Evolutionary conservation across 2,797 vertebrate species (phyloP), one percentile per base, ranked within the genome.

Genomic region (Pseudomugil tenellus): DNA sequence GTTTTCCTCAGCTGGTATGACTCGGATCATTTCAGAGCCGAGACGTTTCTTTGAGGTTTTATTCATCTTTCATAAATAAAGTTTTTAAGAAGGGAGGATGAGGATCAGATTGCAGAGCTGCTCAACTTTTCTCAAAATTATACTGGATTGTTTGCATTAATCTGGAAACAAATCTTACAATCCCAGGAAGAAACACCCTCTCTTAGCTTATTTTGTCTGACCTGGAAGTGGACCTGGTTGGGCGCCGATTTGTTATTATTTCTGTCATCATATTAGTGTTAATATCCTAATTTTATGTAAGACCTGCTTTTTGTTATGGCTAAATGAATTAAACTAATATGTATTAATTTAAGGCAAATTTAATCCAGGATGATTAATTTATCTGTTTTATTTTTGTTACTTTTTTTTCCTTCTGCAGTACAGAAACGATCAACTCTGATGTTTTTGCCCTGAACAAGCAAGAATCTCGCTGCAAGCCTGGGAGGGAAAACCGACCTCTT

Each of bases 181-280:
- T 80, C 8, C 28, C 32, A 59, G 78, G 72, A 86, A 80, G 72
- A 63, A 53, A 80, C 75, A 66, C 13, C 12, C 16, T 16, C 12
- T 39, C 6, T 41, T 19, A 41, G 16, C 7, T 41, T 41, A 41
- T n/a, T 43, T 43, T 3, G 6, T 8, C 6, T 17, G n/a, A n/a
- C 0, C 6, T 19, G 39, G 7, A 41, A 41, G 17, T 19, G 7
- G 2, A 41, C 6, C 39, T 19, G 39, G 37, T 8, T 19, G 39
- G 4, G 12, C 37, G 17, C 41, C 7, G 2, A 46, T 21, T 12
- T 48, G n/a, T 48, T 9, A 48, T 23, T 23, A 21, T 23, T 25
- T 49, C 46, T 49, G 46, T 49, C 46, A 23, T 49, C 46, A 49
- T 23, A 23, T 21, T 3, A 9, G 3, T 23, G 9, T 1, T 23